These are phyloP conservation scores for Elgaria multicarinata DNA, from an alignment of 2,113 vertebrate genomes.

Conservation along the genomic window DNA sequence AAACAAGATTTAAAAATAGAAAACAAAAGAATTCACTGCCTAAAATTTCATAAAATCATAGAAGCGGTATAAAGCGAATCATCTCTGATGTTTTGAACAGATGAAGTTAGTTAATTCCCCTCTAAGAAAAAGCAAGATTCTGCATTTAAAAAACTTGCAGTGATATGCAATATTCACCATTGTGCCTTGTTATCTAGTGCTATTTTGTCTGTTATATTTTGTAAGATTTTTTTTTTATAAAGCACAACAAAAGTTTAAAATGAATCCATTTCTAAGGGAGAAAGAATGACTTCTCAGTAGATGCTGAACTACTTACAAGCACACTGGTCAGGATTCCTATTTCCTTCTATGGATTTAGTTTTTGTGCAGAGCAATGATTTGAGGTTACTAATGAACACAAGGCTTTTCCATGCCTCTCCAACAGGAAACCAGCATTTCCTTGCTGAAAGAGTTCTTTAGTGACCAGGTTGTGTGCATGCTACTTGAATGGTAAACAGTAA, in stretches of 20 bases:
- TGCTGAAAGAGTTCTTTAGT: conserved; percentile 47
- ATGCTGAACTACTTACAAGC: conserved; percentile 66
- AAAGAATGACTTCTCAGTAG: conserved; percentile 64
- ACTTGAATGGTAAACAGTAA: neutral
- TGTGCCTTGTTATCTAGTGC: neutral
- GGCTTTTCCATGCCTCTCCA: conserved; percentile 41
- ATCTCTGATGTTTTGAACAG: neutral
- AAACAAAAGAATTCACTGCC: neutral
- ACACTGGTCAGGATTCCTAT: conserved; percentile 57
- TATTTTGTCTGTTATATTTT: conserved; percentile 5
- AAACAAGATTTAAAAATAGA: neutral
- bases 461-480: conserved; percentile 28
- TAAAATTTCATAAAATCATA: neutral
- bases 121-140: neutral
- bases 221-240: too few species aligned
- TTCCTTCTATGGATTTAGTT: conserved; percentile 72
- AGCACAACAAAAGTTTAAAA: conserved; percentile 49
- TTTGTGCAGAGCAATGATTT: conserved; percentile 41
- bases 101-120: neutral
- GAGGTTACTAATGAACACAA: conserved; percentile 51
- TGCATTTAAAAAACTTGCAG: conserved; percentile 7
- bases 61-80: neutral
- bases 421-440: conserved; percentile 18
- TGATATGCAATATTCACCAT: conserved; percentile 12
- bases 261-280: conserved; percentile 59